These are phyloP conservation scores for Heterotilapia buettikoferi DNA, from an alignment of 2,113 vertebrate species.

Conservation along the genomic window DNA sequence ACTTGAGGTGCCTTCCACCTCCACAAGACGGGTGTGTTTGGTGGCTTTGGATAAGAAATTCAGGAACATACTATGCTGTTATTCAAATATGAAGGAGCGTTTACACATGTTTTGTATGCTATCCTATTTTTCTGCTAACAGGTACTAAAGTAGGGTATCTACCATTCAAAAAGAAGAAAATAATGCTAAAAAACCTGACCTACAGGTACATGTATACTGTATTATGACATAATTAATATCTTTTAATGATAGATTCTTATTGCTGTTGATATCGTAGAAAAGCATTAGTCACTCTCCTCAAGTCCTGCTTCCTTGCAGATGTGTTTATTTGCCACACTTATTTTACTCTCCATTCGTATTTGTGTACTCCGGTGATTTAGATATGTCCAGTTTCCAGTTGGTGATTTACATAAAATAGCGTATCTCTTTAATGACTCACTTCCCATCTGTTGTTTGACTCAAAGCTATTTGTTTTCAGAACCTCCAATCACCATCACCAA, in stretches of 20 bases:
- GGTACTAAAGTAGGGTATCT: background rate
- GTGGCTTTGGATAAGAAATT: background rate
- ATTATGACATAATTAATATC: background rate
- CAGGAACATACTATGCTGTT: background rate
- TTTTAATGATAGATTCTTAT: background rate
- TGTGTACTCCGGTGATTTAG: background rate
- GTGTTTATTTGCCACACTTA: background rate
- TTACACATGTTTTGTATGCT: background rate
- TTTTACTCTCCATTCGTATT: background rate
- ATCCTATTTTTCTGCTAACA: background rate
- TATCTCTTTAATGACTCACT: background rate
- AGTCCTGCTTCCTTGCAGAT: background rate
- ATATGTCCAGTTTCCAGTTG: background rate
- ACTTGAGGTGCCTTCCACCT: constrained; percentile 1
- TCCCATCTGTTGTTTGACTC: background rate
- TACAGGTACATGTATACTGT: background rate
- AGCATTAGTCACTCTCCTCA: background rate
- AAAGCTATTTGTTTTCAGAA: constrained; percentile 59
- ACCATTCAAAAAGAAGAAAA: background rate
- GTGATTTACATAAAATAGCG: background rate
- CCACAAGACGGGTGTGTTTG: background rate
- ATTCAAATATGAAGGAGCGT: background rate
- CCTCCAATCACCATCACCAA: constrained; percentile 80
- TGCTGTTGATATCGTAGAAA: background rate
- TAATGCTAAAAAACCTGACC: background rate